These are phyloP conservation scores for Delichon dasypus DNA, from an alignment of 2,797 vertebrate species.

Conservation along the genomic window DNA sequence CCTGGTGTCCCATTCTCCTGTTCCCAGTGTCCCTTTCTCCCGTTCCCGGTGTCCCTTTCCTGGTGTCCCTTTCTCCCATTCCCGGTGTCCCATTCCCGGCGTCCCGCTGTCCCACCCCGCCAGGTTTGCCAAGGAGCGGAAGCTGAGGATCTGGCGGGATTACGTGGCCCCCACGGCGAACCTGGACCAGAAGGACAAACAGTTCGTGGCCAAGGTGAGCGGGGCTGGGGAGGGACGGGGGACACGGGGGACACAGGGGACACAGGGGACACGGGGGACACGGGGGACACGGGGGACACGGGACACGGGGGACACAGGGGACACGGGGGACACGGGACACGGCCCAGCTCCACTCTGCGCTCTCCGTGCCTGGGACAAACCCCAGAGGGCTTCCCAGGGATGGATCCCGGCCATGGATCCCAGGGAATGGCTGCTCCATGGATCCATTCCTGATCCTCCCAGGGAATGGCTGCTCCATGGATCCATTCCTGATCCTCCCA, in stretches of 20 bases:
- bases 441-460: no score
- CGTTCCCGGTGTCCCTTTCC: no score
- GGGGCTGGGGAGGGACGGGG: not conserved
- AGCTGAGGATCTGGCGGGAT: conserved; percentile 96
- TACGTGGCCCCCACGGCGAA: conserved; percentile 97
- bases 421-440: no score
- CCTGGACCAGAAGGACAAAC: conserved; percentile 95
- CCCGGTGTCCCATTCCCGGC: not conserved
- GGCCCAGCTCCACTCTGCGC: accelerated
- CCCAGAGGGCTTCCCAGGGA: not conserved
- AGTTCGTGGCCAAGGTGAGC: conserved; percentile 95
- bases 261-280: no score
- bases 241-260: accelerated
- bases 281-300: accelerated
- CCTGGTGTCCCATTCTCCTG: no score
- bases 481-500: no score
- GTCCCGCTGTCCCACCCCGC: not conserved
- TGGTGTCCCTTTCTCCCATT: no score
- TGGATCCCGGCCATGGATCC: accelerated
- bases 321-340: no score
- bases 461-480: no score
- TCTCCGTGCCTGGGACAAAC: accelerated
- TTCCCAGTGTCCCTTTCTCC: no score
- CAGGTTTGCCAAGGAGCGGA: conserved; percentile 94
- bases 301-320: not conserved